phyloP scores from a whole-genome alignment of 2,888 invertebrate species.

The Amphipyra tragopoginis region DNA sequence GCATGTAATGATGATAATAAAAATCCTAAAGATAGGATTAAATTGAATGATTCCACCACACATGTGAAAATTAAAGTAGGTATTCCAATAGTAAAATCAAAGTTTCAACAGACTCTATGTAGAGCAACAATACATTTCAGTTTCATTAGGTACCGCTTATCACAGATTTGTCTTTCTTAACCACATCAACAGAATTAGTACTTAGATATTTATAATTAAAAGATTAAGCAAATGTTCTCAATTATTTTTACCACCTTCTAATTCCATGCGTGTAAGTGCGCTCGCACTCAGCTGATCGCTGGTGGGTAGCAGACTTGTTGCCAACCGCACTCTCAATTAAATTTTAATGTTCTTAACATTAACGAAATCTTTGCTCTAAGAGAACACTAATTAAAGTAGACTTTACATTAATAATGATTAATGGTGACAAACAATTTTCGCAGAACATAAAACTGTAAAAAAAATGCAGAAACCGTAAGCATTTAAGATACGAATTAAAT shows the following conservation, averaged over 20 bases:
- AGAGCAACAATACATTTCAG: slow-evolving; percentile 31
- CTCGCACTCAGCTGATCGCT: slow-evolving; percentile 41
- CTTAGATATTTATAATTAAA: background rate
- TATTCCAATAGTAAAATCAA: slow-evolving; percentile 18
- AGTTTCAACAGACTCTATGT: slow-evolving; percentile 17
- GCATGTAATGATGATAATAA: slow-evolving; percentile 21
- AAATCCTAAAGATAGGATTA: slow-evolving; percentile 46
- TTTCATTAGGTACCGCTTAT: background rate
- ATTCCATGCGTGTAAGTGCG: slow-evolving; percentile 10
- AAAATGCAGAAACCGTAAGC: slow-evolving; percentile 60
- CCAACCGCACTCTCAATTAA: slow-evolving; percentile 44
- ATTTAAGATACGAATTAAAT: slow-evolving; percentile 48
- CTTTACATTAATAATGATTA: slow-evolving; percentile 4
- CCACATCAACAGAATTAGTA: background rate
- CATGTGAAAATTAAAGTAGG: slow-evolving; percentile 29
- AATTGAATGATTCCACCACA: slow-evolving; percentile 47
- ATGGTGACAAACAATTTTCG: slow-evolving; percentile 1
- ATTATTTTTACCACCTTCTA: background rate
- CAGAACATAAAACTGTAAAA: slow-evolving; percentile 12
- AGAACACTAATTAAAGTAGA: slow-evolving; percentile 4
- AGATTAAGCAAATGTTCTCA: background rate
- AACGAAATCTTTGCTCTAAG: slow-evolving; percentile 6
- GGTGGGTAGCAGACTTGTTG: slow-evolving; percentile 43
- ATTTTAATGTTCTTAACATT: slow-evolving; percentile 24
- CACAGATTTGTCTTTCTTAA: background rate